A percentile compares a stretch with the other conserved stretches of the same genome.
These are phyloP conservation scores for Passer montanus DNA, from an alignment of 2,113 vertebrate genomes.

Conservation along the genomic window DNA sequence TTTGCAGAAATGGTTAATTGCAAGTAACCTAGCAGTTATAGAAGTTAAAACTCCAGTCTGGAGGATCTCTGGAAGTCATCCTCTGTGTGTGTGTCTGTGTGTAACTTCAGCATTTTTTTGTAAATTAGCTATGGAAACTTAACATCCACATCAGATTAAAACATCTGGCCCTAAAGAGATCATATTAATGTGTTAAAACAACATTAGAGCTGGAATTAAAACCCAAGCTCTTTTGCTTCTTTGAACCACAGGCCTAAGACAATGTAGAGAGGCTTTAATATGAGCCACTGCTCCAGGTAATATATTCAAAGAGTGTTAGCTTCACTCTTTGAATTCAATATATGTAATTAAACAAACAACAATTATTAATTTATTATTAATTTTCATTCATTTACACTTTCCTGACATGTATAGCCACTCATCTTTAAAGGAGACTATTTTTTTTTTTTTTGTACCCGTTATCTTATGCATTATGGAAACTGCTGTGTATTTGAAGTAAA, in stretches of 20 bases:
- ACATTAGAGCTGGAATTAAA: not conserved
- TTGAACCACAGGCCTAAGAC: not conserved
- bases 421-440: not conserved
- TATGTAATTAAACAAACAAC: not conserved
- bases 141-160: not conserved
- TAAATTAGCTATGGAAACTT: not conserved
- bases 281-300: not conserved
- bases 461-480: not conserved
- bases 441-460: not conserved
- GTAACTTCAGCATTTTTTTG: not conserved
- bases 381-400: not conserved
- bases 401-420: accelerated
- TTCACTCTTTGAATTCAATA: not conserved
- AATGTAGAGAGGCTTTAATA: not conserved
- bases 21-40: not conserved
- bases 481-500: not conserved
- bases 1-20: not conserved
- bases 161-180: not conserved
- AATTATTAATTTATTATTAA: not conserved
- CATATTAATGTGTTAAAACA: not conserved
- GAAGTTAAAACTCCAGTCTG: not conserved
- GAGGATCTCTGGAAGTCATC: not conserved
- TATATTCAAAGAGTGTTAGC: not conserved
- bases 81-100: not conserved
- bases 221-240: not conserved